Evolutionary conservation across 2,888 invertebrate species (phyloP).

Genomic region (Cheilosia pagana): DNA sequence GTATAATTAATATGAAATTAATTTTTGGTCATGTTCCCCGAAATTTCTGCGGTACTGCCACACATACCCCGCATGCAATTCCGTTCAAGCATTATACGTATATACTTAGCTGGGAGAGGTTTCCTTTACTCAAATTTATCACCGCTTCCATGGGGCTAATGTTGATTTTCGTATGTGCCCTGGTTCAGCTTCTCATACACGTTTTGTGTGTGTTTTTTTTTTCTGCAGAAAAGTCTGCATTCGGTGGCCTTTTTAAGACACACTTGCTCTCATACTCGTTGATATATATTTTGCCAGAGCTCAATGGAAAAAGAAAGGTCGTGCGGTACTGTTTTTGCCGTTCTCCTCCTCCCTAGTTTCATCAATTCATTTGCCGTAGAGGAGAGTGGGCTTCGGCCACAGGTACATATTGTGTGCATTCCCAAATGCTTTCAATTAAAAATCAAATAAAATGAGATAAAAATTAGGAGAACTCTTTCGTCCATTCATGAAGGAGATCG

Average conservation of each 20-base stretch:
- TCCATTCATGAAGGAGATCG: conserved; percentile 58
- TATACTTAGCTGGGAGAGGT: conserved; percentile 32
- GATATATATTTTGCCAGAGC: conserved; percentile 59
- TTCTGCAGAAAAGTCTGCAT: conserved; percentile 71
- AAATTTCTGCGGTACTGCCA: conserved; percentile 28
- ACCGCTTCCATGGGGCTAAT: conserved; percentile 55
- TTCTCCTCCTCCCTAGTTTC: conserved; percentile 17
- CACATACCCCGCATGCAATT: not conserved
- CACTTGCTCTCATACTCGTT: conserved; percentile 39
- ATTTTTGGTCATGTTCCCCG: conserved; percentile 43
- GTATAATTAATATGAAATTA: conserved; percentile 74
- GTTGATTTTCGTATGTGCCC: conserved; percentile 74
- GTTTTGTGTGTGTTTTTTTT: conserved; percentile 15
- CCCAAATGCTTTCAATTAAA: conserved; percentile 75
- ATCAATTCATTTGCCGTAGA: conserved; percentile 14
- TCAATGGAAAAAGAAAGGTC: conserved; percentile 61
- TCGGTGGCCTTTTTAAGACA: conserved; percentile 53
- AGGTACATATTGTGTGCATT: conserved; percentile 68
- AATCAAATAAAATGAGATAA: conserved; percentile 75
- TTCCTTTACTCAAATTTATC: conserved; percentile 36
- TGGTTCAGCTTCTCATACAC: conserved; percentile 28
- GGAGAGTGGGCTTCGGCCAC: conserved; percentile 52
- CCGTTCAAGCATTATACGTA: not conserved
- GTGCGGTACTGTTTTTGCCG: conserved; percentile 45
- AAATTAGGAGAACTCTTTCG: conserved; percentile 72